Evolutionary conservation across 2,888 invertebrate species (phyloP), one percentile per base, ranked within the genome.

Genomic region (Caenorhabditis sinica): DNA sequence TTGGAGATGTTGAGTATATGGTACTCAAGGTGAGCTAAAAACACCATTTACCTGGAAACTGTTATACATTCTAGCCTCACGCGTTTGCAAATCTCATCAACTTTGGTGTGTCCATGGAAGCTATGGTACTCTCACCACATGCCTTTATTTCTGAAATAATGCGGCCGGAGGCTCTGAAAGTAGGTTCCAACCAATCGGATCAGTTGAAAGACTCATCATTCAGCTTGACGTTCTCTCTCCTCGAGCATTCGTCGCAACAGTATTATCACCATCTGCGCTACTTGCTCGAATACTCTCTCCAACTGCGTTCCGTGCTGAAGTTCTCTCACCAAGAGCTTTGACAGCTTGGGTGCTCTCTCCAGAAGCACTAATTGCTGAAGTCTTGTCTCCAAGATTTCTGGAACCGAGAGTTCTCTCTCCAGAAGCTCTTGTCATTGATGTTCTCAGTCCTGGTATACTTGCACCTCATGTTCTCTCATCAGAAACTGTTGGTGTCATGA

Each of bases 171-270:
- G 89, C 88, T 33, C 72, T 90, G 11, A 85, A 79, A 66, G 86
- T 88, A 63, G 49, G n/a, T 53, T 43, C 6, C 2, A 0, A 0
- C 13, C 4, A 40, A 40, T 40, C 40, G 13, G 13, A 40, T 40
- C 2, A 8, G 3, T 1, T 13, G 1, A 40, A 25, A 43, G 40
- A 28, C 17, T 28, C 6, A n/a, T 15, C 36, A 56, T 86, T 71
- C 68, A 89, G 89, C 66, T 90, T 2, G 87, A 88, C 36, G 83
- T 89, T 2, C 79, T 90, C 0, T 87, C 87, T 6, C 92, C 92
- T 1, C 86, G 91, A 4, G 92, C 92, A 1, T 92, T 92, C 74
- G 86, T 92, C 40, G 90, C 91, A 9, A 89, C 91, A 15, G 86
- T 91, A 6, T 80, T 92, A 1, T 88, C 89, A 2, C 92, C 92